Percentiles rank a stretch among this genome's conserved stretches.
Conservation (phyloP, 2,113 vertebrate genomes). For the Coreoperca whiteheadi region DNA sequence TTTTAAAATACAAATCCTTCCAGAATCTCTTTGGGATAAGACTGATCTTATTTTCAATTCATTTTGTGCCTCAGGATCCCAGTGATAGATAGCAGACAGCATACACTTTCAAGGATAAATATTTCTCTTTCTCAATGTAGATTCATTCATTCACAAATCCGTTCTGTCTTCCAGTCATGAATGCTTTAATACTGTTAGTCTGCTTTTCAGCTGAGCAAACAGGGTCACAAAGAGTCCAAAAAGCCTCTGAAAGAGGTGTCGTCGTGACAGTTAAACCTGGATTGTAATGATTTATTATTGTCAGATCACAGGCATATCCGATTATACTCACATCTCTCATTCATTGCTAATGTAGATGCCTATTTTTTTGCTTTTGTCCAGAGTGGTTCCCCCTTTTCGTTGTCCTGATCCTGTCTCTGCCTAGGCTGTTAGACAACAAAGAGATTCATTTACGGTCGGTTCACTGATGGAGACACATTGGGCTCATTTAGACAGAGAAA, state of each 20-base stretch:
- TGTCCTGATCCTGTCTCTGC: slow-evolving; percentile 35
- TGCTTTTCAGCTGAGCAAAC: slow-evolving; percentile 7
- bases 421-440: slow-evolving; percentile 69
- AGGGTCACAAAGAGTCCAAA: slow-evolving; percentile 10
- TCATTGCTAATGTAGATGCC: not conserved
- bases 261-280: not conserved
- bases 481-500: slow-evolving; percentile 63
- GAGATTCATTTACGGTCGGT: slow-evolving; percentile 71
- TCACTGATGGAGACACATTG: slow-evolving; percentile 59
- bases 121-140: not conserved
- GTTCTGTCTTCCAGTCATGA: slow-evolving; percentile 21
- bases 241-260: not conserved
- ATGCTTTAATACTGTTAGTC: slow-evolving; percentile 32
- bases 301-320: not conserved
- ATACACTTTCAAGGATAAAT: not conserved
- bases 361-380: slow-evolving; percentile 34
- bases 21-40: not conserved
- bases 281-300: not conserved
- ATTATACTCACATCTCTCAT: slow-evolving; percentile 1
- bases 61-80: not conserved
- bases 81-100: not conserved
- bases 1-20: slow-evolving; percentile 2
- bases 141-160: slow-evolving; percentile 17
- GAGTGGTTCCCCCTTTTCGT: slow-evolving; percentile 37
- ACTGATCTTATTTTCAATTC: slow-evolving; percentile 5